phyloP scores from a whole-genome alignment of 2,113 vertebrate species.

The Xiphophorus maculatus region DNA sequence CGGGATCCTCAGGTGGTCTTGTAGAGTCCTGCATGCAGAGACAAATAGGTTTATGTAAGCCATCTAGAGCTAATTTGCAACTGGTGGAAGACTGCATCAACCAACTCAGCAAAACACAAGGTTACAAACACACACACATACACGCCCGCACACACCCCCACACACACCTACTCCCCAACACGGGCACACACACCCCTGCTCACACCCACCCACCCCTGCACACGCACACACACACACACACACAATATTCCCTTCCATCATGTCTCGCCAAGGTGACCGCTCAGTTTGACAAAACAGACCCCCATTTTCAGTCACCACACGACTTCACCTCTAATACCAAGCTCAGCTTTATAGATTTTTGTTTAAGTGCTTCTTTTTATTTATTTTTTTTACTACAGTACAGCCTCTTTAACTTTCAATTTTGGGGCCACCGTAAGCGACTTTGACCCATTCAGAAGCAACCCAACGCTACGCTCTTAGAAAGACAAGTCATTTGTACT shows the following conservation, averaged over 20 bases:
- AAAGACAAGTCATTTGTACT: not conserved
- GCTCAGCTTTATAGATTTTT: not conserved
- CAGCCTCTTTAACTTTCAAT: not conserved
- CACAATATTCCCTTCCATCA: not conserved
- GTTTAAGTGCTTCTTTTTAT: conserved; percentile 29
- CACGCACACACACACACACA: too few relatives aligned
- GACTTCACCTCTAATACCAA: not conserved
- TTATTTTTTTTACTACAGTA: not conserved
- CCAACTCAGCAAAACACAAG: too few relatives aligned
- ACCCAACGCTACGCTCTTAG: not conserved
- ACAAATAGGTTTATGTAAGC: conserved; percentile 40
- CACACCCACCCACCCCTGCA: too few relatives aligned
- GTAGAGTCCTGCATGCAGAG: conserved; percentile 23
- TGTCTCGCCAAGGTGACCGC: not conserved
- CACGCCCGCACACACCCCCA: too few relatives aligned
- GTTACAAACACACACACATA: too few relatives aligned
- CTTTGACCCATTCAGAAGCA: not conserved
- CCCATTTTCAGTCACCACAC: not conserved
- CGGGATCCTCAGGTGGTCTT: conserved; percentile 39
- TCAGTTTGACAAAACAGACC: not conserved
- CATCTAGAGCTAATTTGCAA: conserved; percentile 34
- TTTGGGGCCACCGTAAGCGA: not conserved
- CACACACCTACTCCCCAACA: too few relatives aligned
- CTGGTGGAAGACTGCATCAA: conserved; percentile 18
- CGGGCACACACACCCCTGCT: too few relatives aligned